phyloP scores from a whole-genome alignment of 2,113 vertebrate species.

The Clarias gariepinus region DNA sequence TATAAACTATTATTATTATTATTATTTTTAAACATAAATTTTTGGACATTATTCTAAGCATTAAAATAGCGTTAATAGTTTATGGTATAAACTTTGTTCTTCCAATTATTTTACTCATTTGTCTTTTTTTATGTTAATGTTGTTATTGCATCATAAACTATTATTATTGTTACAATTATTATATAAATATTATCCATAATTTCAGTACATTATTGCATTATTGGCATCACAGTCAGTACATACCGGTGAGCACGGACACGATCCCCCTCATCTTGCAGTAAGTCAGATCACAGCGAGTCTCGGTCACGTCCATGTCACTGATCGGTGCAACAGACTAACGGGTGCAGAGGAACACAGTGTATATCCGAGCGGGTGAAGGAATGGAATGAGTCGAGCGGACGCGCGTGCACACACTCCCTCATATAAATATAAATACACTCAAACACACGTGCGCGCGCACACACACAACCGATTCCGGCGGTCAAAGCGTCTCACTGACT shows the following conservation, averaged over 20 bases:
- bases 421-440: not conserved
- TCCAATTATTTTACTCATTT: not conserved
- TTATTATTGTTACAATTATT: no score
- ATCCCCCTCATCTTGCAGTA: constrained; percentile 81
- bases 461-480: no score
- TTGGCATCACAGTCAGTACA: constrained; percentile 26
- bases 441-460: not conserved
- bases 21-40: not conserved
- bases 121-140: no score
- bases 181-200: no score
- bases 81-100: no score
- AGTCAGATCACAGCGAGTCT: constrained; percentile 74
- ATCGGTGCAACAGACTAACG: no score
- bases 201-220: not conserved
- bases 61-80: no score
- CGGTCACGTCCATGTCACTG: constrained; percentile 72
- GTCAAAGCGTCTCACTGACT: not conserved
- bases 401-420: not conserved
- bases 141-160: no score
- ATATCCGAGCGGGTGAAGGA: not conserved
- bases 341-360: not conserved
- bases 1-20: not conserved
- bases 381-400: not conserved
- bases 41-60: no score
- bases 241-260: constrained; percentile 73